A percentile compares a stretch with the other conserved stretches of the same genome.
phyloP scores from a whole-genome alignment of 2,888 invertebrate species.

The Spicauda simplicius region DNA sequence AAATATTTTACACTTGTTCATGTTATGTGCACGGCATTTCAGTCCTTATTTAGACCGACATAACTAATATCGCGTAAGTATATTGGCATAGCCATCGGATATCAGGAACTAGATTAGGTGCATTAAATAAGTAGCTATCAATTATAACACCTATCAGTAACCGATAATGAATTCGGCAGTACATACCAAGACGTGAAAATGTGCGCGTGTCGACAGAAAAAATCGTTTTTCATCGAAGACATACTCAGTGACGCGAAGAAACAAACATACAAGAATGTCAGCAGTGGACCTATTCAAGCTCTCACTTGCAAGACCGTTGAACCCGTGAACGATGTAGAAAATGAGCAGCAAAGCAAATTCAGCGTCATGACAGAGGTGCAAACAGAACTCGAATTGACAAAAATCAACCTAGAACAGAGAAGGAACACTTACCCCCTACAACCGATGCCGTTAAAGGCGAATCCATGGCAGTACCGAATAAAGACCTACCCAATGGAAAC shows the following conservation, averaged over 20 bases:
- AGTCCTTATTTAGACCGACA: not conserved
- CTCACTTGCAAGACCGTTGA: slow-evolving; percentile 50
- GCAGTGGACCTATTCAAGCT: slow-evolving; percentile 57
- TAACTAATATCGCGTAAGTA: slow-evolving; percentile 4
- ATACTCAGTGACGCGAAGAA: slow-evolving; percentile 68
- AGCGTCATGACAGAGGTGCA: slow-evolving; percentile 57
- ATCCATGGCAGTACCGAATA: slow-evolving; percentile 62
- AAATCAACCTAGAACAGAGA: slow-evolving; percentile 58
- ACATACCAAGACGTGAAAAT: slow-evolving; percentile 60
- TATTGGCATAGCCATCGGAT: slow-evolving; percentile 1
- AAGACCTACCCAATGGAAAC: slow-evolving; percentile 53
- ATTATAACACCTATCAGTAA: slow-evolving; percentile 71
- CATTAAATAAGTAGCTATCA: slow-evolving; percentile 82
- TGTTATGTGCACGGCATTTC: slow-evolving; percentile 1
- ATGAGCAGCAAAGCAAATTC: slow-evolving; percentile 46
- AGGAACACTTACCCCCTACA: slow-evolving; percentile 71
- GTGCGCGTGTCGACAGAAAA: slow-evolving; percentile 78
- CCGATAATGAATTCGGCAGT: slow-evolving; percentile 77
- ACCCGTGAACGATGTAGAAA: slow-evolving; percentile 9
- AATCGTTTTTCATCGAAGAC: slow-evolving; percentile 74
- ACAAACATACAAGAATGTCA: slow-evolving; percentile 55
- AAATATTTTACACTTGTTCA: slow-evolving; percentile 14
- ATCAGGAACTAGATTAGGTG: slow-evolving; percentile 61
- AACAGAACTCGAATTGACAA: slow-evolving; percentile 56
- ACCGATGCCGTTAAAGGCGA: slow-evolving; percentile 69